A percentile compares a stretch with the other conserved stretches of the same genome.
Evolutionary conservation across 2,113 vertebrate genomes (phyloP).

Genomic region (Potamarius usumacintae): DNA sequence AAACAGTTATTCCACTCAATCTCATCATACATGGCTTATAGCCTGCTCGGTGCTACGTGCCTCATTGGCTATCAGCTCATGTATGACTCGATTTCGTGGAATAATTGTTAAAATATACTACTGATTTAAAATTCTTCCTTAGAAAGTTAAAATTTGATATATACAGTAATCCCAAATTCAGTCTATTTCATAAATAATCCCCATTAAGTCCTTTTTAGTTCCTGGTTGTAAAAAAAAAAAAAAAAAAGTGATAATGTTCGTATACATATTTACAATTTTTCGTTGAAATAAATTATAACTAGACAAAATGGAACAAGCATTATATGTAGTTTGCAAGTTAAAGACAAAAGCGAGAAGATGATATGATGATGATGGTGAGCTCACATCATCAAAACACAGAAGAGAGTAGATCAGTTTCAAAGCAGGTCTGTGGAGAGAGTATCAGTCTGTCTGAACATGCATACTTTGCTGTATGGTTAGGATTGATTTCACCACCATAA

Average conservation of each 20-base stretch:
- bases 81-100: no score
- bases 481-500: constrained; percentile 28
- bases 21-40: no score
- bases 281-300: background rate
- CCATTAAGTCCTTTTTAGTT: background rate
- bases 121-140: background rate
- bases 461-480: constrained; percentile 11
- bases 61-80: no score
- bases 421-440: constrained; percentile 6
- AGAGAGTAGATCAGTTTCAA: constrained; percentile 18
- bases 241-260: background rate
- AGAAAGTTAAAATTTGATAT: background rate
- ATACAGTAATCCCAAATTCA: background rate
- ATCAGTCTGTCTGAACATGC: constrained; percentile 27
- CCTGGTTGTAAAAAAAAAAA: background rate
- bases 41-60: no score
- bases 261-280: background rate
- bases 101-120: background rate
- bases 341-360: background rate
- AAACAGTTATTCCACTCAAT: no score
- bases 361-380: constrained; percentile 10
- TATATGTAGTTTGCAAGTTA: background rate
- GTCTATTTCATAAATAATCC: background rate
- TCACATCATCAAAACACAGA: background rate
- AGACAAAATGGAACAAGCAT: background rate